A percentile compares a stretch with the other conserved stretches of the same genome.
Evolutionary conservation across 2,888 invertebrate genomes (phyloP).

Genomic region (Caenorhabditis panamensis): DNA sequence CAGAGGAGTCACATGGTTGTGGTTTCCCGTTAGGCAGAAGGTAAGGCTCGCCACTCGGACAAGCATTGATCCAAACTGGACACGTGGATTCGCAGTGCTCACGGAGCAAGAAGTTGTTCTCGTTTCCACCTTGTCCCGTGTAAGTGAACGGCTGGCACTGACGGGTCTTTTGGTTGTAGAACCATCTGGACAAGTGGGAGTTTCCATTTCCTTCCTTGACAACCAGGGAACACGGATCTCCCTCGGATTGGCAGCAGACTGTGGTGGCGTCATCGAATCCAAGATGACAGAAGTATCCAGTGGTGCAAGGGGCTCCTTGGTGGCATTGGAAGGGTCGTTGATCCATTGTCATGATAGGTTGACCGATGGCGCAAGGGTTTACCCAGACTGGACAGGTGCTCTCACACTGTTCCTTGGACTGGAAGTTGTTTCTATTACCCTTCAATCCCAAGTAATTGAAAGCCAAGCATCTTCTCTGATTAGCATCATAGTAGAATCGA

Average conservation of each 20-base stretch:
- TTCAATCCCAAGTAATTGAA: conserved; percentile 77
- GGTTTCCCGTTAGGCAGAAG: conserved; percentile 66
- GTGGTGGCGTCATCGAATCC: conserved; percentile 77
- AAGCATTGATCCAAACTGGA: conserved; percentile 77
- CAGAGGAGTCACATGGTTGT: conserved; percentile 61
- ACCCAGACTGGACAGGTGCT: conserved; percentile 76
- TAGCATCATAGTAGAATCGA: conserved; percentile 75
- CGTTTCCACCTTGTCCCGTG: conserved; percentile 76
- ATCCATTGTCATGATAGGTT: conserved; percentile 70
- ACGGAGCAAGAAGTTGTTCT: conserved; percentile 78
- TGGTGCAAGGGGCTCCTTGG: conserved; percentile 66
- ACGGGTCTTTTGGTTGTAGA: conserved; percentile 68
- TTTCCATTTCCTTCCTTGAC: conserved; percentile 68
- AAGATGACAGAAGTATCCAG: conserved; percentile 77
- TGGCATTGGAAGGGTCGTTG: conserved; percentile 72
- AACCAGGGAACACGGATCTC: conserved; percentile 71
- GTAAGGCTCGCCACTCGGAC: conserved; percentile 75
- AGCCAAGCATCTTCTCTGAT: conserved; percentile 71
- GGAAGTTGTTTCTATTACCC: conserved; percentile 79
- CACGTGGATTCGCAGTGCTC: conserved; percentile 78
- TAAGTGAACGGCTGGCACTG: conserved; percentile 77
- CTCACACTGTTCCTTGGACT: conserved; percentile 76
- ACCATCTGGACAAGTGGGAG: conserved; percentile 66
- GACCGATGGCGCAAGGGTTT: conserved; percentile 76
- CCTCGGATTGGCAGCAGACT: conserved; percentile 76